A percentile compares a stretch with the other conserved stretches of the same genome.
These are phyloP conservation scores for Campoplex capitator DNA, from an alignment of 2,888 invertebrate species.

Conservation along the genomic window DNA sequence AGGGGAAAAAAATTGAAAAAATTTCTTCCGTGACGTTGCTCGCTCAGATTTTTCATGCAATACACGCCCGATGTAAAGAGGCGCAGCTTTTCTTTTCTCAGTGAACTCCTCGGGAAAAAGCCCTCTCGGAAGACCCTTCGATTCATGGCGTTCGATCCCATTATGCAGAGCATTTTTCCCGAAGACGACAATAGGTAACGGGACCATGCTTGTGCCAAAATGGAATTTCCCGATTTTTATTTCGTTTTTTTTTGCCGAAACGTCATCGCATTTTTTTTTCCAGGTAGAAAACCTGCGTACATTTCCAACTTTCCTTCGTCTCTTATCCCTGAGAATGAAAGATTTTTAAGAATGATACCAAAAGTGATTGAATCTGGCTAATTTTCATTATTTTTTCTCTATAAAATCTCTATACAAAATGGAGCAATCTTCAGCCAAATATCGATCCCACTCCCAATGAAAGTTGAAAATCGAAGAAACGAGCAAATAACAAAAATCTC, in stretches of 20 bases:
- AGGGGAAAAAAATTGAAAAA: constrained; percentile 22
- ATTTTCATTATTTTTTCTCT: neutral
- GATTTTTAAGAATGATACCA: too few relatives aligned
- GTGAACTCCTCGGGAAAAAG: constrained; percentile 48
- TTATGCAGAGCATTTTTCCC: neutral
- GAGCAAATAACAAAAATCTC: neutral
- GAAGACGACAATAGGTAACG: constrained; percentile 53
- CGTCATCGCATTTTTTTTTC: neutral
- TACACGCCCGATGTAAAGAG: constrained; percentile 10
- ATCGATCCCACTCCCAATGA: neutral
- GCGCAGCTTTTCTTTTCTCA: constrained; percentile 31
- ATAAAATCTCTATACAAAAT: neutral
- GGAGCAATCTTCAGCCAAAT: neutral
- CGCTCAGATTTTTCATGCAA: constrained; percentile 28
- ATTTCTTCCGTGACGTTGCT: constrained; percentile 35
- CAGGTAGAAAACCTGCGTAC: neutral
- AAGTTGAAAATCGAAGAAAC: too few relatives aligned
- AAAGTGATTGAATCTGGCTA: too few relatives aligned
- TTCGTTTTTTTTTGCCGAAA: neutral
- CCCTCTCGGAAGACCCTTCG: constrained; percentile 39
- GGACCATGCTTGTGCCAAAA: constrained; percentile 4
- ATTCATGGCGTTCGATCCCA: constrained; percentile 43
- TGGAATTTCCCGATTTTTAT: neutral
- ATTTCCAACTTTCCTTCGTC: neutral
- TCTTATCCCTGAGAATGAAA: neutral